phyloP scores from a whole-genome alignment of 2,797 vertebrate genomes.

The Alosa sapidissima region DNA sequence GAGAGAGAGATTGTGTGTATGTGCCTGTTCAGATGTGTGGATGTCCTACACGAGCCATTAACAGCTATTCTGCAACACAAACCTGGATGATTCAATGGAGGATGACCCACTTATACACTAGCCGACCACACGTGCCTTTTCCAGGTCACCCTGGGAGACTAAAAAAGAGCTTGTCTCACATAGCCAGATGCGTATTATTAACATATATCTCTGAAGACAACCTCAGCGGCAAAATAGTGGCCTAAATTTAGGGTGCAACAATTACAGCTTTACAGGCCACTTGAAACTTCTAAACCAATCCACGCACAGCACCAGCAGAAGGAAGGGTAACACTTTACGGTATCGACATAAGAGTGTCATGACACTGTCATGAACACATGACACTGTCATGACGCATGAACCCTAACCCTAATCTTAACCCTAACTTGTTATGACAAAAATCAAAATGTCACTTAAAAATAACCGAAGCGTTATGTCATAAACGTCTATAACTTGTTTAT shows the following conservation, averaged over 20 bases:
- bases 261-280: background rate
- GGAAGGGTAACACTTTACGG: too few species aligned
- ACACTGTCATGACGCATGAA: too few species aligned
- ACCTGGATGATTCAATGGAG: background rate
- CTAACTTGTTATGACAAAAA: too few species aligned
- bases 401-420: too few species aligned
- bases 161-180: background rate
- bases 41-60: too few species aligned
- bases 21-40: background rate
- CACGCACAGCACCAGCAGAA: too few species aligned
- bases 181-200: background rate
- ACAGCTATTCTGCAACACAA: background rate
- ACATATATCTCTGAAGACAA: background rate
- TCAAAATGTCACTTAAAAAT: too few species aligned
- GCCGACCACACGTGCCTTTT: background rate
- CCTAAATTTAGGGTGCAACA: background rate
- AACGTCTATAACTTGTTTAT: too few species aligned
- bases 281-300: background rate
- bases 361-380: too few species aligned
- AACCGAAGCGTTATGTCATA: too few species aligned
- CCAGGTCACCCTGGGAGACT: background rate
- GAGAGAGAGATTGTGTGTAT: background rate
- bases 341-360: too few species aligned
- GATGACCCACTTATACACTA: background rate
- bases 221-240: too few species aligned